Evolutionary conservation across 2,797 vertebrate genomes (phyloP), one percentile per base, ranked within the genome.

Genomic region (Bradypus variegatus): DNA sequence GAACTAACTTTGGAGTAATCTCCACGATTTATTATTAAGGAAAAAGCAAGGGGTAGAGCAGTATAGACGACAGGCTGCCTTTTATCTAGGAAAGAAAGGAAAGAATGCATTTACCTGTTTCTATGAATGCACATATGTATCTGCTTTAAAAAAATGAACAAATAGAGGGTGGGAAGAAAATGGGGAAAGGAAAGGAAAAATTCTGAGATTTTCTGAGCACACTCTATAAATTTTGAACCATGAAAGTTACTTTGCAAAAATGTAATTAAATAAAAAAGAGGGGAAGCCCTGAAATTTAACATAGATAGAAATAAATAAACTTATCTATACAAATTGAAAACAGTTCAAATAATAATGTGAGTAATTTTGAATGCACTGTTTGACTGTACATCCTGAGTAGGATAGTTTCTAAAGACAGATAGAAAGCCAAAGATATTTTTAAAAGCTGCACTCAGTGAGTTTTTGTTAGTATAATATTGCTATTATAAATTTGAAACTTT

Each of bases 51-150:
- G 25, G 25, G 10, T 36, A 2, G 75, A 14, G 25, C 19, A 18
- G 29, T 13, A 12, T 8, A 2, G 3, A 14, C 15, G 11, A 16
- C 8, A 31, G 62, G 6, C 18, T 23, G 8, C 2, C 33, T 73
- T 48, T 31, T 25, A 36, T 65, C 76, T 60, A 18, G 48, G 45
- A 55, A 70, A 55, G 45, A 55, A 70, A 78, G 36, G 18, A 69
- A 31, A 8, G 31, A 45, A 3, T 41, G 38, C 23, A 1, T 53
- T 64, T 21, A 72, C 31, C 38, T 9, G 14, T 25, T 38, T 45
- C n/a, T 38, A 0, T 0, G 6, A 36, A 13, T 0, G 14, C 15
- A 11, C 4, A 4, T 6, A 2, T 8, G 31, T 25, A 33, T 64
- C 50, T 19, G 45, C 65, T 79, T 13, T 5, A 65, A 45, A 45